Conservation (phyloP, 2,797 vertebrate genomes). For the Alfaro cultratus region DNA sequence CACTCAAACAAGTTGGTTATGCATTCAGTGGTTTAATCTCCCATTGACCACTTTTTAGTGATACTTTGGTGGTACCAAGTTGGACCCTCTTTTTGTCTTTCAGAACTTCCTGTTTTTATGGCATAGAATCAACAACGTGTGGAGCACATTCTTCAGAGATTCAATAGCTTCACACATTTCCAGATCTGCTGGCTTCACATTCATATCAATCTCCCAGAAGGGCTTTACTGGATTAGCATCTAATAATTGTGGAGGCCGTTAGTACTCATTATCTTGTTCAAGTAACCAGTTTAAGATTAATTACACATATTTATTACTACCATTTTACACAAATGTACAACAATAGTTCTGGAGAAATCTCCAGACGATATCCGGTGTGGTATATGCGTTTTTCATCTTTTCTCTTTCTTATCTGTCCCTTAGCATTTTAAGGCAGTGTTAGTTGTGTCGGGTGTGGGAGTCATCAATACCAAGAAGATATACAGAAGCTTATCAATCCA, state of each 20-base stretch:
- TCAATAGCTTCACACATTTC: no score
- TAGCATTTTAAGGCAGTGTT: background rate
- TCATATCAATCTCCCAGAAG: background rate
- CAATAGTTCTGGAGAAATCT: background rate
- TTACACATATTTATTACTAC: background rate
- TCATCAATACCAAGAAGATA: background rate
- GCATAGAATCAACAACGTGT: background rate
- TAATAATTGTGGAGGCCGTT: background rate
- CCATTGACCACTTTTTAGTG: background rate
- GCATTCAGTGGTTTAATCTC: background rate
- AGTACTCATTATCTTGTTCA: background rate
- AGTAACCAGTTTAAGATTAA: background rate
- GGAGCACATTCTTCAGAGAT: background rate
- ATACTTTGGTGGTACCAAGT: background rate
- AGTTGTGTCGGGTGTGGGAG: background rate
- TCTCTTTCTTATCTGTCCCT: background rate
- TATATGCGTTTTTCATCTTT: background rate
- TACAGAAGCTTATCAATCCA: background rate
- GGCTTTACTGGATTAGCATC: background rate
- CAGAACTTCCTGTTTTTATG: background rate
- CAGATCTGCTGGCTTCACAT: no score
- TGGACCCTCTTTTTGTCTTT: background rate
- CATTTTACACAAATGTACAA: background rate
- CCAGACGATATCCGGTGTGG: background rate
- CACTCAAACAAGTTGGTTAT: background rate